Base-by-base conservation (phyloP, 92 coral and sea anemone species). In the Paragorgia papillata region DNA sequence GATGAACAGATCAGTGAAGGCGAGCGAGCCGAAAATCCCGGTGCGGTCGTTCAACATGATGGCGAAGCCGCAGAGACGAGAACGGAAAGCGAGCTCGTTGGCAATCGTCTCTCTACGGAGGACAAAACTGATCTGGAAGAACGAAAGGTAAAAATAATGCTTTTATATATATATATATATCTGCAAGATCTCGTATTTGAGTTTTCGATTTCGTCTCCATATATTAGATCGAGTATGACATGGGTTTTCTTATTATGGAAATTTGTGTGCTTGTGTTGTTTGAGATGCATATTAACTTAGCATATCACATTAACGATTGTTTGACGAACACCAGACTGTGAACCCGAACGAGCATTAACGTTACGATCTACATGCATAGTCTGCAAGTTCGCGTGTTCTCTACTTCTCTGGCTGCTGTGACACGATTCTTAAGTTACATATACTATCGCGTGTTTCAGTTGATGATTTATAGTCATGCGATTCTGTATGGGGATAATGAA, bases 221-320 rank as follows among this genome's bases (percentile, higher is more conserved):
- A 26, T 46, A 35, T 44, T 27, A 22, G 21, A 35, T 64, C 27
- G 29, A 15, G 39, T 7, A 21, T 26, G 59, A 22, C 75, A 44
- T 48, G 75, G 33, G 75, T 68, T 49, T 68, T 68, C 59, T 68
- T 68, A 59, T 68, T 68, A 68, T 68, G 75, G 75, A 68, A 68
- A 68, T 68, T 68, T 68, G 21, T 22, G 54, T 68, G 75, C 75
- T 49, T 68, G 75, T 15, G 58, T 71, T 71, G 78, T 71, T 53
- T 71, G 78, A 71, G 78, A 57, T 71, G 35, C 62, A 71, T 70
- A 71, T 71, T 71, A 71, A 71, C 50, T 55, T 53, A 71, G 78
- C 78, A 71, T 71, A 54, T 71, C 78, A 71, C 64, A 55, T 55
- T 71, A 71, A 71, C 57, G 64, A 49, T 55, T 71, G 78, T 71